A percentile compares a stretch with the other conserved stretches of the same genome.
Evolutionary conservation across 2,113 vertebrate species (phyloP).

Genomic region (Lonchura striata): DNA sequence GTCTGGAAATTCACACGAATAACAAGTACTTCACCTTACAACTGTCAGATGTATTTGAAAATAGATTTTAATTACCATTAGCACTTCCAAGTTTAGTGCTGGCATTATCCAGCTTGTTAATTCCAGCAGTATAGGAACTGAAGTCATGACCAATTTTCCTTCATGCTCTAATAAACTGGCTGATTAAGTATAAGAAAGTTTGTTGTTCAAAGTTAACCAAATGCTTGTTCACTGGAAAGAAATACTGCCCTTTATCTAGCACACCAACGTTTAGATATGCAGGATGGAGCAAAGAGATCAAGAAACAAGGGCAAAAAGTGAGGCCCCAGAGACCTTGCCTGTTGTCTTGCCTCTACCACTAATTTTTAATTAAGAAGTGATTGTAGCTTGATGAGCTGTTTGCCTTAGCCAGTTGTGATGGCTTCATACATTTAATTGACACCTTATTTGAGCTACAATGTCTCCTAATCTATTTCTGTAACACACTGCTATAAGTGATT

Average conservation of each 20-base stretch:
- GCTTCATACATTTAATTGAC: background rate
- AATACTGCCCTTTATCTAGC: too few species aligned
- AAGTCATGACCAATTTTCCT: constrained; percentile 59
- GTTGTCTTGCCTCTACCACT: background rate
- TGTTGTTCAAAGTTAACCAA: constrained; percentile 16
- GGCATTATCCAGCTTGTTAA: constrained; percentile 44
- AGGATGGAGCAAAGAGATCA: background rate
- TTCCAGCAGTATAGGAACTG: constrained; percentile 46
- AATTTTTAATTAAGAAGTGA: background rate
- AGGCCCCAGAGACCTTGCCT: background rate
- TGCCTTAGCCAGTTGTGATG: background rate
- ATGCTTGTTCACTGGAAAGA: background rate
- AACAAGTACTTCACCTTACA: constrained; percentile 55
- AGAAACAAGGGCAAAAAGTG: background rate
- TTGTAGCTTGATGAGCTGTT: background rate
- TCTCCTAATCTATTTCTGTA: background rate
- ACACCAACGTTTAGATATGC: background rate
- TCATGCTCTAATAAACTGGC: constrained; percentile 46
- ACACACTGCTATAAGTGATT: background rate
- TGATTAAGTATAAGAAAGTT: constrained; percentile 49
- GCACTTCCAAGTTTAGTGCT: constrained; percentile 56
- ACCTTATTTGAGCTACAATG: background rate
- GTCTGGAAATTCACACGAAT: constrained; percentile 28
- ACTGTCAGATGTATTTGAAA: constrained; percentile 48
- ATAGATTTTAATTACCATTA: constrained; percentile 68